Percentiles rank a stretch among this genome's conserved stretches.
Evolutionary conservation across 2,797 vertebrate species (phyloP).

Genomic region (Babyrousa celebensis): DNA sequence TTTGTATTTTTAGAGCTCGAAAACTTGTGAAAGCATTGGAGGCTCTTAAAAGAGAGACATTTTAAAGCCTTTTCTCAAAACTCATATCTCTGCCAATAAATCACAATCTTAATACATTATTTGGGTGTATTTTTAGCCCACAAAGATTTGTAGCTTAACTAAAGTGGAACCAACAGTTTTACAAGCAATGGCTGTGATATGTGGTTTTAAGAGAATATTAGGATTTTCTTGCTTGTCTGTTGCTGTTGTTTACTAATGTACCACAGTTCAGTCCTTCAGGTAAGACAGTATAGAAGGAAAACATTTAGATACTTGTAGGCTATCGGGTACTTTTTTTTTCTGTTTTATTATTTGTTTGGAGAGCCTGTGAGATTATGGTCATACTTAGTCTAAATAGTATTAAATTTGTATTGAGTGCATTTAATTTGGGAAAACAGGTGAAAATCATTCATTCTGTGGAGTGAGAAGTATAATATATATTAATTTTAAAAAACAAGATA

Average conservation of each 20-base stretch:
- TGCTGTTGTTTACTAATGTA: not conserved
- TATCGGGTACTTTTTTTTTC: not conserved
- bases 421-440: not conserved
- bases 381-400: not conserved
- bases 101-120: constrained; percentile 12
- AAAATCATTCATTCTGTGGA: constrained; percentile 43
- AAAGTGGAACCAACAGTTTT: not conserved
- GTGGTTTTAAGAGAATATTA: not conserved
- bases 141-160: not conserved
- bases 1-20: constrained; percentile 32
- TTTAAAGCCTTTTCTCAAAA: constrained; percentile 33
- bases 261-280: not conserved
- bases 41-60: not conserved
- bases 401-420: not conserved
- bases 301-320: not conserved
- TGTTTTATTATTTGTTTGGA: not conserved
- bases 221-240: not conserved
- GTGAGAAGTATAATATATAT: not conserved
- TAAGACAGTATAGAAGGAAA: not conserved
- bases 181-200: not conserved
- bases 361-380: not conserved
- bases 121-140: constrained; percentile 10
- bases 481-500: not conserved
- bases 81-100: not conserved
- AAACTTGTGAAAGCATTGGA: constrained; percentile 11